Evolutionary conservation across 2,113 vertebrate genomes (phyloP).

Genomic region (Alexandromys fortis): DNA sequence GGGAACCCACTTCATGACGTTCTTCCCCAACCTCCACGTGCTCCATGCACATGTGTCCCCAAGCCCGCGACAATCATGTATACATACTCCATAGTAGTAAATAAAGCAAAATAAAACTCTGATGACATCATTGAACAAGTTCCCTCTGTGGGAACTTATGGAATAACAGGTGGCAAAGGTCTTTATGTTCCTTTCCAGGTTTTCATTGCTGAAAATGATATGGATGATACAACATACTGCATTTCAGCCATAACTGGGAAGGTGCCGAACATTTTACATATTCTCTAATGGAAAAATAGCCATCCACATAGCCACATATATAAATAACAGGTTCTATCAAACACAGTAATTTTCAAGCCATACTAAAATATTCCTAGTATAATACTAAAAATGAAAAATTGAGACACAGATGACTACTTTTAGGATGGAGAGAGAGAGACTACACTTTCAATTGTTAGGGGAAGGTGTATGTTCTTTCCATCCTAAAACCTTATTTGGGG

Average conservation of each 20-base stretch:
- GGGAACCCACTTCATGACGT: background rate
- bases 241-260: background rate
- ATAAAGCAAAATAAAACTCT: background rate
- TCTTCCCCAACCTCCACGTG: too few species aligned
- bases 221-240: background rate
- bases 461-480: background rate
- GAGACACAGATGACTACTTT: background rate
- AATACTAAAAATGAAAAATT: constrained; percentile 16
- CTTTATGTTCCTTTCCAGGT: background rate
- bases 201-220: constrained; percentile 12
- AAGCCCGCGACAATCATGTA: background rate
- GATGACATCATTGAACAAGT: background rate
- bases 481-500: background rate
- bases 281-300: background rate
- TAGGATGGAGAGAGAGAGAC: background rate
- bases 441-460: background rate
- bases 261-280: background rate
- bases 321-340: background rate
- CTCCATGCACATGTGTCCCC: background rate
- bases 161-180: background rate
- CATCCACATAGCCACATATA: too few species aligned
- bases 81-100: background rate
- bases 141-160: constrained; percentile 11
- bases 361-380: background rate
- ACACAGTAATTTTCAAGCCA: background rate